Conservation (phyloP, 2,888 invertebrate species). For the Noctuana brunneofusca region DNA sequence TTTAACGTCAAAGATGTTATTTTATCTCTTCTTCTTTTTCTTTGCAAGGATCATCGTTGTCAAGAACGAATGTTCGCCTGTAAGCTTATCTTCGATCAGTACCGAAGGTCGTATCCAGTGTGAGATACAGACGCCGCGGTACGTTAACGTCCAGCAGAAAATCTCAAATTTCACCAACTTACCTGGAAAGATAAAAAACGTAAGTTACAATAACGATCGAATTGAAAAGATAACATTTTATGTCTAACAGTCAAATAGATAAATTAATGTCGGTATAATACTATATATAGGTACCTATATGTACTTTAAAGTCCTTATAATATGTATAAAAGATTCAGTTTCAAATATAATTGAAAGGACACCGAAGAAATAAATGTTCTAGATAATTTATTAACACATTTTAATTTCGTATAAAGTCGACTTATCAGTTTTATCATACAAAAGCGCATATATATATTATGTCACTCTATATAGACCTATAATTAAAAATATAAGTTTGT, state of each 20-base stretch:
- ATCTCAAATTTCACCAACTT: conserved; percentile 71
- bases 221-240: conserved; percentile 41
- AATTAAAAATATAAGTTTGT: too few relatives aligned
- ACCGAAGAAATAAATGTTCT: too few relatives aligned
- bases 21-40: not conserved
- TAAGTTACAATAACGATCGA: conserved; percentile 52
- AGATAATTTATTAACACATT: too few relatives aligned
- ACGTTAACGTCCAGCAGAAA: conserved; percentile 37
- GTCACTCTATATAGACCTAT: too few relatives aligned
- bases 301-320: too few relatives aligned
- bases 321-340: too few relatives aligned
- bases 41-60: conserved; percentile 14
- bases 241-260: not conserved
- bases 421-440: too few relatives aligned
- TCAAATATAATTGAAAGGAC: too few relatives aligned
- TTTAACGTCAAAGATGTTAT: not conserved
- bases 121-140: conserved; percentile 38
- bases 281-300: too few relatives aligned
- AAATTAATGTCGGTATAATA: too few relatives aligned
- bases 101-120: conserved; percentile 36
- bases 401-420: too few relatives aligned
- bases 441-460: too few relatives aligned
- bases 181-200: conserved; percentile 74
- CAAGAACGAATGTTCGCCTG: conserved; percentile 27
- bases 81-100: conserved; percentile 44